Base-by-base conservation (phyloP, 2,797 vertebrate genomes). In the Fundulus diaphanus region DNA sequence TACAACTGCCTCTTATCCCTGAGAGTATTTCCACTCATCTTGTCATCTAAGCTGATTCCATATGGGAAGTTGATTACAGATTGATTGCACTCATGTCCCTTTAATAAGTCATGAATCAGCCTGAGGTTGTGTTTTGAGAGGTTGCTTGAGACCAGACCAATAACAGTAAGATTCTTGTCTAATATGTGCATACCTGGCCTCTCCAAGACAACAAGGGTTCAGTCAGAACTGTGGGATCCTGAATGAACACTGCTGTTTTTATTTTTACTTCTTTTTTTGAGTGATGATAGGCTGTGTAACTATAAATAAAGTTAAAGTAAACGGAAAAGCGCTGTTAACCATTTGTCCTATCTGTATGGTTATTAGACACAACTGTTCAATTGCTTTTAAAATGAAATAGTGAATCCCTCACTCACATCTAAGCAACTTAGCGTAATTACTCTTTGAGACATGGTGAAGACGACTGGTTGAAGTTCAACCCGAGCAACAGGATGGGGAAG, bases 51-150 rank as follows among this genome's bases (percentile, higher is more conserved):
- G 82, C 82, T 86, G 87, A 87, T 87, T 90, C 80, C 82, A 92
- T 89, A 89, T 90, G 89, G 86, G 86, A 91, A 90, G 89, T 83
- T 93, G 90, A 94, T 90, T 92, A 92, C 91, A 91, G 90, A 93
- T 92, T 90, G 89, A 92, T 90, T 85, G 88, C 74, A 81, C 85
- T 90, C 74, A 69, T 82, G 85, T 89, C 79, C 81, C 74, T 74
- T 75, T 84, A 78, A 87, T 88, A 86, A 84, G 79, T 85, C 84
- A 78, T 29, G 70, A 68, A 72, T 1, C 49, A 74, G 86, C 78
- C 84, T 12, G 29, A 80, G 86, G 89, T 86, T 82, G 81, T 87
- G 56, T 87, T 88, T 68, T 81, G 83, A 87, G 80, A 77, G 77
- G 80, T 13, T 87, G 77, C 86, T 81, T 66, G 71, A 81, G 74